Conservation (phyloP, 2,113 vertebrate genomes). For the Capreolus pygargus region DNA sequence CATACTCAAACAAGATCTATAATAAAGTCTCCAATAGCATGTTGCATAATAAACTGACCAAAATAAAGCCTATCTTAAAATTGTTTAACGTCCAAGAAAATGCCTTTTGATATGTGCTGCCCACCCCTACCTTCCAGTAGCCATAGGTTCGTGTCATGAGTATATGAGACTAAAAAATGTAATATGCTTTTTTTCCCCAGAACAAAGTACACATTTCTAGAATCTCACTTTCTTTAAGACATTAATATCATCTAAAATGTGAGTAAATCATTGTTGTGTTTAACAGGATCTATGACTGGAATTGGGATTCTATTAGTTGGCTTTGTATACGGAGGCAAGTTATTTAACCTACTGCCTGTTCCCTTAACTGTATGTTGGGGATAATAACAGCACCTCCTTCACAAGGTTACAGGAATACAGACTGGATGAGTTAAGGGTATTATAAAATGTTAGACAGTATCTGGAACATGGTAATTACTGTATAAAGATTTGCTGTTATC, state of each 20-base stretch:
- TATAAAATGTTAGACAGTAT: background rate
- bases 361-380: background rate
- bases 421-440: background rate
- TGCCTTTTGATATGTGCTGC: background rate
- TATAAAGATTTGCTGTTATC: background rate
- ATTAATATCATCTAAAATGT: background rate
- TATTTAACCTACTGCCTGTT: background rate
- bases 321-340: background rate
- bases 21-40: background rate
- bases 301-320: too few species aligned
- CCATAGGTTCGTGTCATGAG: background rate
- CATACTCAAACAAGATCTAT: background rate
- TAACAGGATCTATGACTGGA: rapidly evolving
- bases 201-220: background rate
- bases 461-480: background rate
- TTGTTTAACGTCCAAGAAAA: background rate
- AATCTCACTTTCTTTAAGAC: background rate
- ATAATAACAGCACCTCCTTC: background rate
- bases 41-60: background rate
- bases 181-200: background rate
- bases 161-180: background rate
- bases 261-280: background rate
- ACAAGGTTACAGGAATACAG: background rate
- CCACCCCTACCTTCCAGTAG: background rate
- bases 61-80: background rate